A percentile compares a stretch with the other conserved stretches of the same genome.
Evolutionary conservation across 2,113 vertebrate species (phyloP).

Genomic region (Edolisoma coerulescens): DNA sequence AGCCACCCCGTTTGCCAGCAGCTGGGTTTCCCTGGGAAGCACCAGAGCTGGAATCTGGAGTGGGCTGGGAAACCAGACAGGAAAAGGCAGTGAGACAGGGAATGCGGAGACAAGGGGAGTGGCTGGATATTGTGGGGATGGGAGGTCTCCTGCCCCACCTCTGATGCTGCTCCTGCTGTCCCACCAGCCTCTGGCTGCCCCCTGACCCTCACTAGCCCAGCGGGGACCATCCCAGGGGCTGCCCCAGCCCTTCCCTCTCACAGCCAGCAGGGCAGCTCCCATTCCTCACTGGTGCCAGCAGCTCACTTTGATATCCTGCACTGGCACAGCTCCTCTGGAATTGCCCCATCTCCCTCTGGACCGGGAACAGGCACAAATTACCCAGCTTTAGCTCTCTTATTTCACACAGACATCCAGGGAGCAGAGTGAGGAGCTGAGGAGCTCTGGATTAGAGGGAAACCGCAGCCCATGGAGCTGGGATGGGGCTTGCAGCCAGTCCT

Average conservation of each 20-base stretch:
- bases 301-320: background rate
- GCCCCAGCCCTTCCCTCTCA: background rate
- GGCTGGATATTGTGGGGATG: background rate
- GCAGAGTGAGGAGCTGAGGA: background rate
- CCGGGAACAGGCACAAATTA: background rate
- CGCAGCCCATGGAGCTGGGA: background rate
- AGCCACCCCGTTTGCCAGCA: background rate
- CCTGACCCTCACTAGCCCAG: accelerated
- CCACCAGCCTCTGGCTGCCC: background rate
- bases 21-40: background rate
- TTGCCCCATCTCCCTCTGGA: background rate
- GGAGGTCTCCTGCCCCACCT: background rate
- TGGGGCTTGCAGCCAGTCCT: background rate
- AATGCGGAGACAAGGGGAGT: accelerated
- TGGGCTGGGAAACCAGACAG: background rate
- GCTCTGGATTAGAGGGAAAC: background rate
- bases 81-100: background rate
- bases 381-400: accelerated
- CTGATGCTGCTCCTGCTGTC: accelerated
- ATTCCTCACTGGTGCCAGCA: background rate
- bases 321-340: background rate
- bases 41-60: background rate
- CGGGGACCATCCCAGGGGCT: accelerated
- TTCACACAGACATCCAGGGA: background rate
- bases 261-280: background rate